Percentiles rank a stretch among this genome's conserved stretches.
phyloP scores from a whole-genome alignment of 2,113 vertebrate genomes.

The Chloebia gouldiae region DNA sequence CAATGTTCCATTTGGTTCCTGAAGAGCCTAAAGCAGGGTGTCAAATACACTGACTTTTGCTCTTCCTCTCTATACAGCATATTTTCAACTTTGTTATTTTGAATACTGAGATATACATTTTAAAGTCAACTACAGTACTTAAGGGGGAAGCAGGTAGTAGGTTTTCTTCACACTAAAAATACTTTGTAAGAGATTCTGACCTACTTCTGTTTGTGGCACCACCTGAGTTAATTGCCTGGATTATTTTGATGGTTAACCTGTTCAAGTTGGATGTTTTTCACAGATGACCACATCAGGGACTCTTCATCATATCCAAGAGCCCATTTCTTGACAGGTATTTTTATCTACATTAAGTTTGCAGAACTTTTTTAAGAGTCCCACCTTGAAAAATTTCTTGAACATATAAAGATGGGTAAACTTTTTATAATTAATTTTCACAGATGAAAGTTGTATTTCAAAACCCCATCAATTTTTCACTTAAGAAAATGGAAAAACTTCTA shows the following conservation, averaged over 20 bases:
- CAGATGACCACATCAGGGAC: not conserved
- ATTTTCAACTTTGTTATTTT: slow-evolving; percentile 2
- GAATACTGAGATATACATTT: not conserved
- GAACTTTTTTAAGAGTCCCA: slow-evolving; percentile 38
- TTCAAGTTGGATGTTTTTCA: not conserved
- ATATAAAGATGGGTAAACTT: slow-evolving; percentile 28
- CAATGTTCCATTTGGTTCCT: not conserved
- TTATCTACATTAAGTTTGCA: not conserved
- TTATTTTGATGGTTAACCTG: slow-evolving; percentile 6
- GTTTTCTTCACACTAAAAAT: not conserved
- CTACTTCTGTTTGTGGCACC: slow-evolving; percentile 26
- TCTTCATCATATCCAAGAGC: not conserved
- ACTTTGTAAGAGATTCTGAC: not conserved
- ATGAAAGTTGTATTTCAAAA: slow-evolving; percentile 54
- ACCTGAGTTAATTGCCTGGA: slow-evolving; percentile 20
- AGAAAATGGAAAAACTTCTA: slow-evolving; percentile 49
- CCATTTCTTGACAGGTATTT: not conserved
- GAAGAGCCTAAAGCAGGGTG: not conserved
- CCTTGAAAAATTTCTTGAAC: slow-evolving; percentile 22
- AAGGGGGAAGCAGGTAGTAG: slow-evolving; percentile 27
- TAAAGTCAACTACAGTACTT: slow-evolving; percentile 53
- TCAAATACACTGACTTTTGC: not conserved
- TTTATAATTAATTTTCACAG: slow-evolving; percentile 32
- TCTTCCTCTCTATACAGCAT: not conserved
- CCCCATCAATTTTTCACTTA: slow-evolving; percentile 38